These are phyloP conservation scores for Ellobium chinense DNA, from an alignment of 2,888 invertebrate genomes.

Conservation along the genomic window DNA sequence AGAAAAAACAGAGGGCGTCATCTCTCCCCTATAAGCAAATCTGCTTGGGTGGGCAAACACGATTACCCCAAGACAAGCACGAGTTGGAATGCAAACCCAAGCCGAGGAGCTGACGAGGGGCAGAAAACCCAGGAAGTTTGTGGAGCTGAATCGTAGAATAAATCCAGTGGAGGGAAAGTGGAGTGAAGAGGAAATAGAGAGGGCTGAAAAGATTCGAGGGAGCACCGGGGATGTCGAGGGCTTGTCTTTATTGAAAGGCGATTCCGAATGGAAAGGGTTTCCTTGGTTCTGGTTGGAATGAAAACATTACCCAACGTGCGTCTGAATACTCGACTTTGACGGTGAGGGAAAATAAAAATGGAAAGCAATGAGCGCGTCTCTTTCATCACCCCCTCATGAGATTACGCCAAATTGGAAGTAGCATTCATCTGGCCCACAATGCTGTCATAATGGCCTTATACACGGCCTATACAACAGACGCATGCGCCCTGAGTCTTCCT, in stretches of 20 bases:
- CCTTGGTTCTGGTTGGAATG: slow-evolving; percentile 5
- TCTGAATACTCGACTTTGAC: slow-evolving; percentile 38
- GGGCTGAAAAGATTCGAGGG: slow-evolving; percentile 10
- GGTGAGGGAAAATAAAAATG: slow-evolving; percentile 19
- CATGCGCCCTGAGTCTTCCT: background rate
- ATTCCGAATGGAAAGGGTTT: slow-evolving; percentile 27
- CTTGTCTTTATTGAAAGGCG: slow-evolving; percentile 36
- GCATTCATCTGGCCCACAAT: slow-evolving; percentile 20
- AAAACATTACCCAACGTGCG: slow-evolving; percentile 35
- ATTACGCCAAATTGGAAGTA: slow-evolving; percentile 43
- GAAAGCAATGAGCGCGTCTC: slow-evolving; percentile 36
- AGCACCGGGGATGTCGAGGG: slow-evolving; percentile 19
- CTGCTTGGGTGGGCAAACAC: slow-evolving; percentile 28
- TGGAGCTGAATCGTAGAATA: slow-evolving; percentile 18
- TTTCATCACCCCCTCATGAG: slow-evolving; percentile 30
- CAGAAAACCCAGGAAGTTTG: slow-evolving; percentile 11
- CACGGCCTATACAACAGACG: background rate
- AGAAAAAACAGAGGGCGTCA: slow-evolving; percentile 4
- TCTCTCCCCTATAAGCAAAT: slow-evolving; percentile 23
- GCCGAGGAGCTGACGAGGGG: background rate
- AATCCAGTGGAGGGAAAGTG: slow-evolving; percentile 21
- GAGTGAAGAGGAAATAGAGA: slow-evolving; percentile 13
- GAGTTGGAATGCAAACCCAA: slow-evolving; percentile 16
- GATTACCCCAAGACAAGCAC: slow-evolving; percentile 14
- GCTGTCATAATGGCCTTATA: slow-evolving; percentile 28